phyloP scores from a whole-genome alignment of 2,888 invertebrate genomes.

The Masnerella sp. region DNA sequence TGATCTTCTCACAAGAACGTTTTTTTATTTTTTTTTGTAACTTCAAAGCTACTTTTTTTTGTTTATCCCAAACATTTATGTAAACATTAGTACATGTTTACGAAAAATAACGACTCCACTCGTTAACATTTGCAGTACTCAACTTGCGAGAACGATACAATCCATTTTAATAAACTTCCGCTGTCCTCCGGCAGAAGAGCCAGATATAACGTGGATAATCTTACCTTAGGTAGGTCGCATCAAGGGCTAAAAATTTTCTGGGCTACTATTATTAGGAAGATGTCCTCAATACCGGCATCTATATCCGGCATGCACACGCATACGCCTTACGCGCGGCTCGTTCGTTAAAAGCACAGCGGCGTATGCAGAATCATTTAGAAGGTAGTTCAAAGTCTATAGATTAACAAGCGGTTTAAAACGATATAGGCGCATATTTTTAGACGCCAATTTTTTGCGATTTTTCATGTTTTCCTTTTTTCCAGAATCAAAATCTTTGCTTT shows the following conservation, averaged over 20 bases:
- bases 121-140: too few species aligned
- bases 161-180: conserved; percentile 45
- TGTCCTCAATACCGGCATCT: conserved; percentile 76
- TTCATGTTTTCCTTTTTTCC: conserved; percentile 20
- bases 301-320: conserved; percentile 71
- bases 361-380: conserved; percentile 47
- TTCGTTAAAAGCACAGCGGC: conserved; percentile 47
- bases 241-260: conserved; percentile 77
- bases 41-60: too few species aligned
- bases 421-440: conserved; percentile 19
- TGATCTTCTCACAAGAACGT: too few species aligned
- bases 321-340: conserved; percentile 61
- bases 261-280: conserved; percentile 76
- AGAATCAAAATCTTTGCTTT: conserved; percentile 6
- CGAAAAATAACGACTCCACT: too few species aligned
- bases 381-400: conserved; percentile 41
- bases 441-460: conserved; percentile 1
- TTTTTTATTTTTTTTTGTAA: too few species aligned
- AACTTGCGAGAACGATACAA: too few species aligned
- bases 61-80: too few species aligned
- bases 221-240: conserved; percentile 68
- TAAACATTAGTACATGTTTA: too few species aligned
- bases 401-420: conserved; percentile 5
- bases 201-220: conserved; percentile 56
- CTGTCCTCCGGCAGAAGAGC: conserved; percentile 28